Conservation (phyloP, 2,797 vertebrate genomes). For the Rhadinocentrus ornatus region DNA sequence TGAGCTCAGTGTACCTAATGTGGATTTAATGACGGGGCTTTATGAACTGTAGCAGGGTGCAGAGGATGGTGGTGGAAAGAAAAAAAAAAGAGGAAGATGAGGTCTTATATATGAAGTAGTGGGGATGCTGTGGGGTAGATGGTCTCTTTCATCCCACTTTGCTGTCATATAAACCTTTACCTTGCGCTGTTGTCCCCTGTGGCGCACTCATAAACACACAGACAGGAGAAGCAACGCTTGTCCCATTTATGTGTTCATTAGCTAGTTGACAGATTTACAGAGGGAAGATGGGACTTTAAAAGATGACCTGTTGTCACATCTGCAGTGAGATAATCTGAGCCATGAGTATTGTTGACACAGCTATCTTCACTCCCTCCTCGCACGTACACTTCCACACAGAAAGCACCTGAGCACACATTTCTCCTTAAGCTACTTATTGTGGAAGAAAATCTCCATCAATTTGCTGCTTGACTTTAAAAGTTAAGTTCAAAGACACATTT, state of each 20-base stretch:
- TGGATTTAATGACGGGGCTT: constrained; percentile 80
- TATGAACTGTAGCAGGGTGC: constrained; percentile 67
- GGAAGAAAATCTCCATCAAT: constrained; percentile 27
- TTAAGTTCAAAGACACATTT: constrained; percentile 11
- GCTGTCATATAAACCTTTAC: constrained; percentile 37
- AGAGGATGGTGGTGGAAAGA: constrained; percentile 46
- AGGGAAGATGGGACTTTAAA: constrained; percentile 73
- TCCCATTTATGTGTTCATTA: constrained; percentile 76
- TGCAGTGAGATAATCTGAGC: constrained; percentile 80
- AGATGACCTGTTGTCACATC: constrained; percentile 83
- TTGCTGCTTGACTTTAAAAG: constrained; percentile 38
- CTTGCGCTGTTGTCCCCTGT: constrained; percentile 21
- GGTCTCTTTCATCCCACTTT: constrained; percentile 41
- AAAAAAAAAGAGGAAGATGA: constrained; percentile 29
- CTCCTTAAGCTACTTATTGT: constrained; percentile 51
- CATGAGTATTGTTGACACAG: constrained; percentile 75
- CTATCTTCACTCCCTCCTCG: constrained; percentile 49
- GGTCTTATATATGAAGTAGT: constrained; percentile 24
- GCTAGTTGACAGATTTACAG: constrained; percentile 74
- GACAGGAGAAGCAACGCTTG: constrained; percentile 45
- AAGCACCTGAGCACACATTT: constrained; percentile 31
- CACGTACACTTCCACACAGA: constrained; percentile 20
- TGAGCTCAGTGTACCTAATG: constrained; percentile 72
- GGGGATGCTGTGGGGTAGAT: constrained; percentile 36
- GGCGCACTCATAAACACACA: constrained; percentile 21